phyloP scores from a whole-genome alignment of 1,140 invertebrate genomes.

The Aethina tumida region DNA sequence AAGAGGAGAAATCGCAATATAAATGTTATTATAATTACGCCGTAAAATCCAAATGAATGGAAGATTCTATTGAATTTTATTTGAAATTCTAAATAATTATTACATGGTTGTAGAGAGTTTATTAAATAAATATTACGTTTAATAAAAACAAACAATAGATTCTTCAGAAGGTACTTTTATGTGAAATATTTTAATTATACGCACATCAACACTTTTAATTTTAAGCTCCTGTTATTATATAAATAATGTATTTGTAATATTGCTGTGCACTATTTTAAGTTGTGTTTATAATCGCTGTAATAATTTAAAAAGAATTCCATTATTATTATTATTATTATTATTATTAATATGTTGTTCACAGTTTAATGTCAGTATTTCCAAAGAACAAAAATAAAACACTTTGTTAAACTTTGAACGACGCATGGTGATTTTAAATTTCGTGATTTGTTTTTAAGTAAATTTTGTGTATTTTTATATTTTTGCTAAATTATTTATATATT shows the following conservation, averaged over 20 bases:
- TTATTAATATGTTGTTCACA: slow-evolving; percentile 7
- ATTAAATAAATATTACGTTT: too few relatives aligned
- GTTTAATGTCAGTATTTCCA: slow-evolving; percentile 10
- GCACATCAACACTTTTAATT: too few relatives aligned
- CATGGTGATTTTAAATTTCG: slow-evolving; percentile 13
- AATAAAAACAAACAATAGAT: too few relatives aligned
- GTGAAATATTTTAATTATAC: too few relatives aligned
- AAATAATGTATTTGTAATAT: slow-evolving; percentile 3
- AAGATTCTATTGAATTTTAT: too few relatives aligned
- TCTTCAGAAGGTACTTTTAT: too few relatives aligned
- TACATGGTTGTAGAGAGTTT: too few relatives aligned
- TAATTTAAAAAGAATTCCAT: slow-evolving; percentile 7
- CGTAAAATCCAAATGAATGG: too few relatives aligned
- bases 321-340: slow-evolving; percentile 1
- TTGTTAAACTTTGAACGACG: slow-evolving; percentile 8
- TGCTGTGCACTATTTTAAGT: slow-evolving; percentile 8
- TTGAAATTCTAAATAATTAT: too few relatives aligned
- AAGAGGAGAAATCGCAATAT: too few relatives aligned
- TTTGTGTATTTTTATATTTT: slow-evolving; percentile 18
- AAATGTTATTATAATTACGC: too few relatives aligned
- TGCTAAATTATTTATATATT: slow-evolving; percentile 15
- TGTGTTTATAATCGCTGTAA: slow-evolving; percentile 9
- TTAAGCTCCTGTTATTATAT: not conserved
- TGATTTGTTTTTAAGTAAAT: slow-evolving; percentile 14
- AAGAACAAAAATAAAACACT: slow-evolving; percentile 9